Conservation (phyloP, 2,113 vertebrate genomes). For the Bujurquina vittata region DNA sequence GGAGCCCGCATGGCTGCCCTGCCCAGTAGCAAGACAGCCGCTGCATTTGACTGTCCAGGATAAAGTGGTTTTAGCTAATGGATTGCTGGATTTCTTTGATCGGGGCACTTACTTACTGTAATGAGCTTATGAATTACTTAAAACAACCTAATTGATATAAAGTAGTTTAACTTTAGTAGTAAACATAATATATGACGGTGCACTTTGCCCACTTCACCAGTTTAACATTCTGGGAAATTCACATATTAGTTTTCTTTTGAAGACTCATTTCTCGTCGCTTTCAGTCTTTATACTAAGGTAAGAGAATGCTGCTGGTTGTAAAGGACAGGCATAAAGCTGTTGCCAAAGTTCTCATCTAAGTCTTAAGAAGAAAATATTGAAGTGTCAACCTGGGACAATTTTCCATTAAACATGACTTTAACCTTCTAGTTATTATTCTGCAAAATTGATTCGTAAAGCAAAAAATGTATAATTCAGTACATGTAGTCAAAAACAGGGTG, state of each 20-base stretch:
- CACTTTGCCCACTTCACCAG: neutral
- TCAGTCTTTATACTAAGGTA: too few relatives aligned
- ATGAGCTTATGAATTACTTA: neutral
- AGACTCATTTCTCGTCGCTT: too few relatives aligned
- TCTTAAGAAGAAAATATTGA: too few relatives aligned
- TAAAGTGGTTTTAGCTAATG: constrained; percentile 6
- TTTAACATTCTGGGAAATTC: neutral
- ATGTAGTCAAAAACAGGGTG: too few relatives aligned
- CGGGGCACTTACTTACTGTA: neutral
- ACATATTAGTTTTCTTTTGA: neutral
- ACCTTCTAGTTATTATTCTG: too few relatives aligned
- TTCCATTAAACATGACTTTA: too few relatives aligned
- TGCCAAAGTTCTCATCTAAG: too few relatives aligned
- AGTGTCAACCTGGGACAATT: too few relatives aligned
- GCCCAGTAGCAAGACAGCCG: neutral
- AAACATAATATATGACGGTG: neutral
- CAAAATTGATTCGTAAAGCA: neutral
- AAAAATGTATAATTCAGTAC: neutral
- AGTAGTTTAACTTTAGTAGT: neutral
- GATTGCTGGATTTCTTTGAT: neutral
- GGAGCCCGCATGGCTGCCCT: neutral
- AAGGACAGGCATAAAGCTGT: neutral
- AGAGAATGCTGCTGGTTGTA: too few relatives aligned
- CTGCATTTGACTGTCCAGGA: neutral
- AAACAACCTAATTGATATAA: neutral